Evolutionary conservation across 2,888 invertebrate species (phyloP), one percentile per base, ranked within the genome.

Genomic region (Epirrita christyi): DNA sequence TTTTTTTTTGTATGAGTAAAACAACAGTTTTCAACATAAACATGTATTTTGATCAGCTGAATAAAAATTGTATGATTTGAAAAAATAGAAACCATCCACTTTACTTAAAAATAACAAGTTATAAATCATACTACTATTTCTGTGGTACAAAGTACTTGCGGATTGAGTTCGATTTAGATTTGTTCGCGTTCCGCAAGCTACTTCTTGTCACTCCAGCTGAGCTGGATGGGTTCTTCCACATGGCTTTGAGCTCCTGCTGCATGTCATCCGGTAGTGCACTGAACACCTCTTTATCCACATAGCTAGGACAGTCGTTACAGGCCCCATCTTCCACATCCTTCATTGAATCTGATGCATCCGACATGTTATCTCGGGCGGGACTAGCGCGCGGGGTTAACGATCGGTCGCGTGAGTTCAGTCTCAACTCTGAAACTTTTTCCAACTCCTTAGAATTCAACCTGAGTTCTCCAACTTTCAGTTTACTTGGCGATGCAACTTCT

Each of bases 201-300:
- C 85, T 85, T 68, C 90, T 79, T 38, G 84, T 79, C 66, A 88
- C 68, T 41, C 80, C 59, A 21, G 59, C 85, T 21, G 92, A 88
- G 67, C 82, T 78, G 38, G 91, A 86, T 61, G 91, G 90, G 67
- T 92, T 91, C 63, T 93, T 93, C 94, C 95, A 95, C 74, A 95
- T 94, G n/a, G 92, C 91, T 76, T 95, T 94, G 15, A 96, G 85
- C 80, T 96, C 96, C 70, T 94, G 93, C 78, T 96, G 95, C 81
- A 96, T 92, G 47, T 96, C 95, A 28, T 93, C 83, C 0, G 96
- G 96, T 65, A 96, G 85, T 64, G 95, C 94, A 66, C 93, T 94
- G 73, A 96, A 96, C 45, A 96, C 95, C 68, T 93, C 92, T 52
- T 93, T 93, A 83, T 95, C 95, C 13, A 94, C 94, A 67, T 94